These are phyloP conservation scores for Lasioglossum vierecki DNA, from an alignment of 2,888 invertebrate species.

Conservation along the genomic window DNA sequence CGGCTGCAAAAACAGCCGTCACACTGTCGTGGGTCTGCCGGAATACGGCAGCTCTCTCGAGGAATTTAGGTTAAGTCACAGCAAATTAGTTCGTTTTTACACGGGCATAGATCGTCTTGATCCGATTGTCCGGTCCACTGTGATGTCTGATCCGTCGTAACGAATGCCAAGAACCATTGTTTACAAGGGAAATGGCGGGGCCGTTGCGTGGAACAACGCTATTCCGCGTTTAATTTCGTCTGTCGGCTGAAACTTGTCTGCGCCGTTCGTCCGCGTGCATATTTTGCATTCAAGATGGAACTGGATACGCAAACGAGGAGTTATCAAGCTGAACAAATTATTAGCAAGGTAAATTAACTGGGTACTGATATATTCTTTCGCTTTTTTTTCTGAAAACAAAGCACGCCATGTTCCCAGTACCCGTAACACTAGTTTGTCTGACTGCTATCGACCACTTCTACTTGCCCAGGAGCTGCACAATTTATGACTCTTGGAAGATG, in stretches of 20 bases:
- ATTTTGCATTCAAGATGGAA: constrained; percentile 1
- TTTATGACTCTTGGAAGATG: neutral
- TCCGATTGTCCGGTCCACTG: constrained; percentile 15
- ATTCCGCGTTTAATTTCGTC: constrained; percentile 21
- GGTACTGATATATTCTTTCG: neutral
- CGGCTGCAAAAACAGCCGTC: neutral
- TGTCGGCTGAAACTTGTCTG: constrained; percentile 1
- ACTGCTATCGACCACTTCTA: neutral
- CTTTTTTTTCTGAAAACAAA: neutral
- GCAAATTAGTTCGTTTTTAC: constrained; percentile 10
- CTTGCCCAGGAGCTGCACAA: neutral
- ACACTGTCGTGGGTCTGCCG: neutral
- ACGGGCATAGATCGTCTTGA: neutral
- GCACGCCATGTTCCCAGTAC: too few species aligned
- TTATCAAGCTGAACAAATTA: constrained; percentile 7
- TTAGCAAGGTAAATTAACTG: neutral
- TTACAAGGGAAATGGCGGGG: constrained; percentile 4
- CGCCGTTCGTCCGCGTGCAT: neutral
- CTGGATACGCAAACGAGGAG: neutral
- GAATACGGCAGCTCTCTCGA: neutral
- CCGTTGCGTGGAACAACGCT: constrained; percentile 15
- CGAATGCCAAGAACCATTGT: constrained; percentile 11
- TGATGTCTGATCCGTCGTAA: constrained; percentile 11
- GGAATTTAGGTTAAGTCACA: neutral
- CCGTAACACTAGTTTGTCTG: neutral